Evolutionary conservation across 2,888 invertebrate species (phyloP), one percentile per base, ranked within the genome.

Genomic region (Drosophila lacicola): DNA sequence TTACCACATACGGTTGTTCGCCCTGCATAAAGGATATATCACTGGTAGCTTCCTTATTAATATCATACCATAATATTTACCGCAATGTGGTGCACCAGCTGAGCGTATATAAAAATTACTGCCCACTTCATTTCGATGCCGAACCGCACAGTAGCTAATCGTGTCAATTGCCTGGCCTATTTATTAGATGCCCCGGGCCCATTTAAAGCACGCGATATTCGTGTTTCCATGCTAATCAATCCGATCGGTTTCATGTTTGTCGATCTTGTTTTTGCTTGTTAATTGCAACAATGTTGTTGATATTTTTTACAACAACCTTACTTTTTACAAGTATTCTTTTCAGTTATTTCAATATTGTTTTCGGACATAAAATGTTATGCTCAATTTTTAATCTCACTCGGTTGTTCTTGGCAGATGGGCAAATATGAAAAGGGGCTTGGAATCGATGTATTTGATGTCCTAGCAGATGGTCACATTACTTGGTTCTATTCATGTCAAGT

Each of bases 1-100:
- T 55, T 0, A 90, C 89, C 42, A 79, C 82, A 70, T 90, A 90
- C 13, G 82, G 56, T 58, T 90, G 84, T 10, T 82, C 88, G 53
- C 72, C 65, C 86, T 88, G 34, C 25, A 9, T 39, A 6, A 21
- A 9, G 19, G 5, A 14, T 0, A 6, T 1, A 17, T 3, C 3
- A 0, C 1, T 36, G 8, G 4, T 36, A 3, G 11, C 0, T 4
- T 11, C 11, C 2, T 11, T 8, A 13, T 13, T 6, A 19, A 19
- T 6, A 11, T 44, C 2, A 11, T 4, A 9, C n/a, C 17, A 29
- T 9, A 14, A 36, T 50, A 54, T 10, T 79, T 60, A 82, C 82
- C 86, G 70, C 60, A 19, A 76, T 80, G 25, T 46, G 51, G 29
- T 74, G 64, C 60, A 81, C 17, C 42, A 74, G 34, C 11, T 69